Evolutionary conservation across 92 coral and sea anemone species (phyloP), one percentile per base, ranked within the genome.

Genomic region (Umimayanthus chanpuru): DNA sequence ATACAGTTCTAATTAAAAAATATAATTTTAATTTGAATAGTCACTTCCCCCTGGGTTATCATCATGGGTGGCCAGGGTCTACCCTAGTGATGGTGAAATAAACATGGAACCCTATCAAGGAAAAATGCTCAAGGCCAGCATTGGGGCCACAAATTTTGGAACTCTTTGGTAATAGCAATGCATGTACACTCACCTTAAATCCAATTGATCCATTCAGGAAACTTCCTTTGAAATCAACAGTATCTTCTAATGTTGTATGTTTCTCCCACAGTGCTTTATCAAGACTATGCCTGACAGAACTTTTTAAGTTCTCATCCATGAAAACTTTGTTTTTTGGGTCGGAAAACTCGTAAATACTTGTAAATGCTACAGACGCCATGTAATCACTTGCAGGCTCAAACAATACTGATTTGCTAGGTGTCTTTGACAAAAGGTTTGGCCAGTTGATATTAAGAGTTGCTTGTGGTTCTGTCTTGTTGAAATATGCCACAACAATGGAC

Each of bases 401-500:
- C 20, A 9, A 25, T 28, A 96, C 78, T n/a, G 94, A 58, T 73
- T 68, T 65, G n/a, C 66, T 21, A 14, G 65, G 18, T 36, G 81
- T 47, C 8, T 30, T 70, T 4, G 87, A 83, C 23, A 70, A 71
- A 15, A 83, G 87, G 32, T 43, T 29, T 73, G 14, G 8, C 87
- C 87, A 83, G 32, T 83, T 21, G 43, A 83, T 43, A 0, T 0
- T 1, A 44, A 83, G 77, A 29, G 4, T 79, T 43, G 87, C 20
- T 0, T 49, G 2, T 28, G 23, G 23, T 8, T 15, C 7, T 21
- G 15, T 32, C 47, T 47, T 74, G 41, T n/a, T 65, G 28, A 87
- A 93, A 84, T 96, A 94, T 15, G 96, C 99, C 70, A 94, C 91
- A 68, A 96, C 89, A 73, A 96, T 94, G 26, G 98, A 92, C 40